These are phyloP conservation scores for Hyposoter didymator DNA, from an alignment of 2,888 invertebrate species.

Conservation along the genomic window DNA sequence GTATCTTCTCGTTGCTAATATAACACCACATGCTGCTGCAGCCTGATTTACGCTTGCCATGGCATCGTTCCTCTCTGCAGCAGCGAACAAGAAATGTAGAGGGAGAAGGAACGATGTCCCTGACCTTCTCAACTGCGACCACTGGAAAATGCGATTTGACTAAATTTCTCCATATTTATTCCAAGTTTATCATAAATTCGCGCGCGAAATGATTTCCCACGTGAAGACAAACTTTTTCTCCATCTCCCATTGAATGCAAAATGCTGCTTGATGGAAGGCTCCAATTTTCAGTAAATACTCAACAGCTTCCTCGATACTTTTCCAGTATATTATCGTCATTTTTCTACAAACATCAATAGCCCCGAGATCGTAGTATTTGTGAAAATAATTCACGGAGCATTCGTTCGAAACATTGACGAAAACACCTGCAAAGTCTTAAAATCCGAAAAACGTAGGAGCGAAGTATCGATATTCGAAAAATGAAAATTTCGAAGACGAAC, in stretches of 20 bases:
- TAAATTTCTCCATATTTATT: conserved; percentile 29
- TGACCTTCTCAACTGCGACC: conserved; percentile 67
- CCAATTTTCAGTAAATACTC: neutral
- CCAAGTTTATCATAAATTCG: conserved; percentile 56
- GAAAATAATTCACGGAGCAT: neutral
- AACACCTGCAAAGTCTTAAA: neutral
- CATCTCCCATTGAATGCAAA: neutral
- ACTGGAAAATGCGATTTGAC: conserved; percentile 33
- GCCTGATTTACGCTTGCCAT: conserved; percentile 65
- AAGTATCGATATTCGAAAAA: conserved; percentile 23
- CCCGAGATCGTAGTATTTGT: neutral
- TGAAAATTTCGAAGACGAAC: neutral
- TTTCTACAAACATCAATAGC: neutral
- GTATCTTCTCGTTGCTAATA: conserved; percentile 52
- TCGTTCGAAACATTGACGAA: neutral
- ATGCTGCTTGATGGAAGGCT: neutral
- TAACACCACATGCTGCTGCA: conserved; percentile 54
- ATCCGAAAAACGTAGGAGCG: neutral
- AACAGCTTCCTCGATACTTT: neutral
- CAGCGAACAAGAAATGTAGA: neutral
- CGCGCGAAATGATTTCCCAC: neutral
- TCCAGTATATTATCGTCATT: too few species aligned
- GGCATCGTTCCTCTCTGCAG: conserved; percentile 60
- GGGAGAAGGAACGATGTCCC: conserved; percentile 50
- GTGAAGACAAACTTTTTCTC: neutral